Base-by-base conservation (phyloP, 2,888 invertebrate species). In the Ectobius pallidus region DNA sequence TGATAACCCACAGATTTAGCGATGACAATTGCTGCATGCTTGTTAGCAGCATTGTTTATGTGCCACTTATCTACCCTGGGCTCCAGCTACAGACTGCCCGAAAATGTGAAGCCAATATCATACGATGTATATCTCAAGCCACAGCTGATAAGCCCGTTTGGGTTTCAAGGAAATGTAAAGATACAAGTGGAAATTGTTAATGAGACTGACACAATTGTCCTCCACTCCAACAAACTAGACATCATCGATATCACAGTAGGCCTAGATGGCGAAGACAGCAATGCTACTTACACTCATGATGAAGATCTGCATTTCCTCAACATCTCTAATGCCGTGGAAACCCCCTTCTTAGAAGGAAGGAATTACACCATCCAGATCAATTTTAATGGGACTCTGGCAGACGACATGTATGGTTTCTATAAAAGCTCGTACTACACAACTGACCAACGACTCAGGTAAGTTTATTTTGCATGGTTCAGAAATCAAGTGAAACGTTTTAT, bases 321-420 rank as follows among this genome's bases (percentile, higher is more conserved):
- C 27, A 27, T 58, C 14, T n/a, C n/a, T n/a, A n/a, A n/a, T n/a
- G 6, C n/a, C n/a, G 27, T 6, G 14, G 2, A 14, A 30, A n/a
- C 30, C 2, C 6, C 6, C 3, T 30, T 58, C 27, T 4, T 6
- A 30, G 6, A 1, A 58, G 30, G n/a, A 7, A 58, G 16, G 14
- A 25, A 30, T 9, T 30, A 58, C n/a, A 7, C 0, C 14, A 58
- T 58, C 14, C 0, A 58, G 1, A 58, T 58, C n/a, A 9, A 9
- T 9, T 58, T 58, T 16, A 18, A 7, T 25, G 58, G 90, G 90
- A 1, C 81, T 82, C 0, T 85, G 91, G 34, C 86, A 87, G 77
- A 81, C 83, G 86, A 86, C 74, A 81, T 89, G 75, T 84, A 80
- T 71, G 91, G 91, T 69, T 90, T 91, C 77, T 90, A 90, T 78